Evolutionary conservation across 1,140 invertebrate genomes (phyloP).

Genomic region (Orius insidiosus): DNA sequence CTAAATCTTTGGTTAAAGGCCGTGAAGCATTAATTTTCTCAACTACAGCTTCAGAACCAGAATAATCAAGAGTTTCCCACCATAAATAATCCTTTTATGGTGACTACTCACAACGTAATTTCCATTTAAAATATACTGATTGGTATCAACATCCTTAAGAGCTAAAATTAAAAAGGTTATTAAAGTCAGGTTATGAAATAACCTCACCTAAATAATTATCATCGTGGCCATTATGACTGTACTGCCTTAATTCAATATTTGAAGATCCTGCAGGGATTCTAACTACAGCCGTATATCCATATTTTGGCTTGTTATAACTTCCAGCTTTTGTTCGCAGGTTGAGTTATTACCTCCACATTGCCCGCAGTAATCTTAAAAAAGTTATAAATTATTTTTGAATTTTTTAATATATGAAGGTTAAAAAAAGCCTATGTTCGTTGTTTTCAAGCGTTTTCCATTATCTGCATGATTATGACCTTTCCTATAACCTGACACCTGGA

Average conservation of each 20-base stretch:
- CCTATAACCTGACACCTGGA: constrained; percentile 36
- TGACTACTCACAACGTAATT: constrained; percentile 52
- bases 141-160: neutral
- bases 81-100: constrained; percentile 46
- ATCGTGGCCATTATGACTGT: constrained; percentile 36
- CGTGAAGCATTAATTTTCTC: constrained; percentile 63
- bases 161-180: neutral
- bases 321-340: constrained; percentile 56
- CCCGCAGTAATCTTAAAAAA: too few relatives aligned
- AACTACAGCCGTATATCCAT: constrained; percentile 57
- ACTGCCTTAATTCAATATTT: constrained; percentile 60
- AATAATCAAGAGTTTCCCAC: constrained; percentile 59
- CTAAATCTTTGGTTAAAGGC: constrained; percentile 51
- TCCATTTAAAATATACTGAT: constrained; percentile 46
- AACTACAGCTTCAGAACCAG: constrained; percentile 46
- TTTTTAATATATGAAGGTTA: too few relatives aligned
- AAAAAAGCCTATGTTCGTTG: too few relatives aligned
- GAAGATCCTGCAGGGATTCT: constrained; percentile 68
- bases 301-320: constrained; percentile 32
- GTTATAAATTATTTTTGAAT: too few relatives aligned
- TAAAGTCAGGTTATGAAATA: neutral
- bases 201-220: constrained; percentile 63
- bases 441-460: too few relatives aligned
- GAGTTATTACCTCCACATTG: constrained; percentile 76
- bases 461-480: too few relatives aligned